These are phyloP conservation scores for Deroplatys truncata DNA, from an alignment of 2,888 invertebrate species.

Conservation along the genomic window DNA sequence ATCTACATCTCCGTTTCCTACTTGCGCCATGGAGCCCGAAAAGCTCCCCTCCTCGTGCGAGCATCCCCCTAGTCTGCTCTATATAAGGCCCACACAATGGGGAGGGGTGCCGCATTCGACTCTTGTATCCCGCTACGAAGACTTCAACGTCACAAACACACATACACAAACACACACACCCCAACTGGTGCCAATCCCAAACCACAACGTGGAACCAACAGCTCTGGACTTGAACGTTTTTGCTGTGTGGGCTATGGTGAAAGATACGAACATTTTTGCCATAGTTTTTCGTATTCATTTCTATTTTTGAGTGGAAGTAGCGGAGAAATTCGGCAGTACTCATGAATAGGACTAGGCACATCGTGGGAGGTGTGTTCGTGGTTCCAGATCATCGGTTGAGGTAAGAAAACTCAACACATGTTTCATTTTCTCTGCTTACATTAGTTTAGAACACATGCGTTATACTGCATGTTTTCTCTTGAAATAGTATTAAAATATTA, in stretches of 20 bases:
- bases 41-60: neutral
- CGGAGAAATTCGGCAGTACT: neutral
- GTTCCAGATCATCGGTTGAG: neutral
- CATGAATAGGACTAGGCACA: neutral
- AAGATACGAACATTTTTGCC: neutral
- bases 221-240: neutral
- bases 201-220: neutral
- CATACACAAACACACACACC: neutral
- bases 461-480: no score
- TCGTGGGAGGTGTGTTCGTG: neutral
- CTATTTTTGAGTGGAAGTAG: neutral
- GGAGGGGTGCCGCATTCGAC: constrained; percentile 20
- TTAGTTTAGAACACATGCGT: no score
- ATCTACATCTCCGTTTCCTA: neutral
- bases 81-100: constrained; percentile 20
- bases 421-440: neutral
- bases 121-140: constrained; percentile 4
- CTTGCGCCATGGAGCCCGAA: constrained; percentile 8
- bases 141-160: neutral
- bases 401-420: neutral
- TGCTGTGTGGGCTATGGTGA: neutral
- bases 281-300: neutral
- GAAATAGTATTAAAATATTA: no score
- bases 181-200: neutral
- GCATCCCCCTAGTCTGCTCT: neutral